phyloP scores from a whole-genome alignment of 2,797 vertebrate species.

The Pipistrellus pipistrellus region DNA sequence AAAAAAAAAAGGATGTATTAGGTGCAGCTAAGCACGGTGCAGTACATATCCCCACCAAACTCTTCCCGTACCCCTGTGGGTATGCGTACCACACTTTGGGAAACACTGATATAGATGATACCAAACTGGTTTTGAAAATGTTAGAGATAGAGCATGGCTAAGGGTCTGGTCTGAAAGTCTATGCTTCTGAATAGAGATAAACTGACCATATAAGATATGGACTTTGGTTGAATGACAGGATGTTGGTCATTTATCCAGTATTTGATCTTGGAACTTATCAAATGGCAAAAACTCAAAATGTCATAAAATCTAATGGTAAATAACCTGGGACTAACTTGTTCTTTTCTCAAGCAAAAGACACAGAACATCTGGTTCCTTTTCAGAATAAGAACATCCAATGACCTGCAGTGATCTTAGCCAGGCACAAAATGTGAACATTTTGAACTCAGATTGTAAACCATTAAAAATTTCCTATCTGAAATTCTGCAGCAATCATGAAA shows the following conservation, averaged over 20 bases:
- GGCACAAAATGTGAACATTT: constrained; percentile 73
- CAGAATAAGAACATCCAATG: constrained; percentile 64
- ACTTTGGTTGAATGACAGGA: neutral
- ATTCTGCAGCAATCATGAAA: constrained; percentile 68
- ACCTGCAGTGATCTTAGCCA: constrained; percentile 66
- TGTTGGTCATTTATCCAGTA: neutral
- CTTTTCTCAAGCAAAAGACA: constrained; percentile 59
- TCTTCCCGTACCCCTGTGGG: too few relatives aligned
- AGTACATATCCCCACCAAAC: too few relatives aligned
- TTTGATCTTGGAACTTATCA: constrained; percentile 19
- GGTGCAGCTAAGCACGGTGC: too few relatives aligned
- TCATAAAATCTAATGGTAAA: constrained; percentile 68
- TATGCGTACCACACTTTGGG: too few relatives aligned
- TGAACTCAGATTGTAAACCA: constrained; percentile 67
- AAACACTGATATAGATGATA: neutral
- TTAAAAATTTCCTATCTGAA: constrained; percentile 65
- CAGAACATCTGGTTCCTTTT: constrained; percentile 63
- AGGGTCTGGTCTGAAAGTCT: neutral
- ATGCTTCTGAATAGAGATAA: neutral
- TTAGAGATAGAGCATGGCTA: neutral
- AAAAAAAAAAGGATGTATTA: too few relatives aligned
- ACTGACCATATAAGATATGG: neutral
- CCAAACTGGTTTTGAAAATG: constrained; percentile 49
- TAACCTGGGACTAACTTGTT: constrained; percentile 60
- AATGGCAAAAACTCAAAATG: constrained; percentile 45